These are phyloP conservation scores for Pteropus rufus DNA, from an alignment of 2,797 vertebrate species.

Conservation along the genomic window DNA sequence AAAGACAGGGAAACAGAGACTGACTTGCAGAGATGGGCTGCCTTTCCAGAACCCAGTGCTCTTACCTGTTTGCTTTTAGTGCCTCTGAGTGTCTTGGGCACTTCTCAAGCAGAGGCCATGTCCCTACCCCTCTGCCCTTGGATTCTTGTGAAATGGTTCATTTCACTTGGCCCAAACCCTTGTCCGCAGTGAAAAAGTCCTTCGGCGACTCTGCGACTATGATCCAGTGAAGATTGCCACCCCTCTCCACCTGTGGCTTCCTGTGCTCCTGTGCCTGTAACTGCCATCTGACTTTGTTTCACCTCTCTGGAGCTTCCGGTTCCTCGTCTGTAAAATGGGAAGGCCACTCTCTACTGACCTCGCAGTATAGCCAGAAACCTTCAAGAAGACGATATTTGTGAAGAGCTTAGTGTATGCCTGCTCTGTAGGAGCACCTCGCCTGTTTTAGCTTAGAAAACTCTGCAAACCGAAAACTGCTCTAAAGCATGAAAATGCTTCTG, in stretches of 20 bases:
- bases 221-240: background rate
- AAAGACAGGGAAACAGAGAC: background rate
- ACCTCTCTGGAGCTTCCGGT: background rate
- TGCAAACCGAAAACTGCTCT: background rate
- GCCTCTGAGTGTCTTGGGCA: background rate
- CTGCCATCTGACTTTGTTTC: background rate
- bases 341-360: background rate
- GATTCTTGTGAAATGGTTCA: background rate
- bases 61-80: background rate
- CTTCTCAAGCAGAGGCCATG: background rate
- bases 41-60: background rate
- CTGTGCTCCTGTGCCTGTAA: background rate
- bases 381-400: fast-evolving
- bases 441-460: background rate
- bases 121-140: background rate
- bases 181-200: background rate
- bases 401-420: fast-evolving
- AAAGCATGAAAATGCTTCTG: background rate
- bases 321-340: background rate
- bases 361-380: background rate
- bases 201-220: background rate
- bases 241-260: background rate
- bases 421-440: background rate
- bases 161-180: background rate
- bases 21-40: background rate